Percentiles rank a stretch among this genome's conserved stretches.
Conservation (phyloP, 2,888 invertebrate genomes). For the Agrochola macilenta region DNA sequence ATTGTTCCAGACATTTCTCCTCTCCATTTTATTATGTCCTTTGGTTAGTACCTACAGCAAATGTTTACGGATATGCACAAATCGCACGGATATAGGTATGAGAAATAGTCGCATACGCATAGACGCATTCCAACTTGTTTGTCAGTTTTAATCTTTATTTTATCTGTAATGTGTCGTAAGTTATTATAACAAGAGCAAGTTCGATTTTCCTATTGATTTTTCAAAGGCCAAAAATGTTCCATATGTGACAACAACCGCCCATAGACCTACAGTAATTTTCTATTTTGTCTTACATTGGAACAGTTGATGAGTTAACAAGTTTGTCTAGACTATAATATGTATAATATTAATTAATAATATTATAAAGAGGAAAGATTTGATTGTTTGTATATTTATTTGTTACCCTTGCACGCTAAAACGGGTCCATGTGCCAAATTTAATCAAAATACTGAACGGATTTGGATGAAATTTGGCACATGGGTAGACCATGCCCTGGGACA, state of each 20-base stretch:
- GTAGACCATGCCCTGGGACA: no score
- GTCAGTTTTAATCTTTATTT: background rate
- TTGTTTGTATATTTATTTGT: no score
- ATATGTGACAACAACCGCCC: background rate
- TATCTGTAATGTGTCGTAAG: background rate
- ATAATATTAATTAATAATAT: no score
- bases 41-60: background rate
- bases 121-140: conserved; percentile 11
- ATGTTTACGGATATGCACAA: conserved; percentile 15
- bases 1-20: conserved; percentile 36
- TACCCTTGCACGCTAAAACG: no score
- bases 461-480: no score
- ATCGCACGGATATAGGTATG: no score
- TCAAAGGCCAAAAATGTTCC: background rate
- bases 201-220: background rate
- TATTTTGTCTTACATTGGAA: background rate
- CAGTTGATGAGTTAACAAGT: background rate
- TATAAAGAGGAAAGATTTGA: no score
- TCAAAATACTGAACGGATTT: no score
- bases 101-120: background rate
- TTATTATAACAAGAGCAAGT: background rate
- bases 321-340: no score
- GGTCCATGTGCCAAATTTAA: no score
- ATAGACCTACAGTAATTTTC: no score
- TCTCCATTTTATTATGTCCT: conserved; percentile 17